phyloP scores from a whole-genome alignment of 2,797 vertebrate genomes.

The Malacoctenus gilli region DNA sequence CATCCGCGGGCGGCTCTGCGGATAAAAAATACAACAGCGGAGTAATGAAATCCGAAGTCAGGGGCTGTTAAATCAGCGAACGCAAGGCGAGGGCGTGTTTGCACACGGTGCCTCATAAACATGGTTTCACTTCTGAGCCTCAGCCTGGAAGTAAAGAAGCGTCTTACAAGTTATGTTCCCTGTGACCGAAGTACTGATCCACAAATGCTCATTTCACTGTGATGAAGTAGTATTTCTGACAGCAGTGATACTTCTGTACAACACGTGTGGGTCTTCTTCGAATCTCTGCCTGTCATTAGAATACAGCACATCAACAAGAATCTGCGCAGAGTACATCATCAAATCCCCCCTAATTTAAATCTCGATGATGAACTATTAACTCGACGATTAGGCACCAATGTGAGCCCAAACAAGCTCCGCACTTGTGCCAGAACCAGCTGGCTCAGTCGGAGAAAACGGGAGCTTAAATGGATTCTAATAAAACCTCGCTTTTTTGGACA shows the following conservation, averaged over 20 bases:
- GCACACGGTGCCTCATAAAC: background rate
- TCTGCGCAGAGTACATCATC: background rate
- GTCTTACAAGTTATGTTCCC: too few species aligned
- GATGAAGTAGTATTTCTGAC: too few species aligned
- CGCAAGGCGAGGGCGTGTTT: slow-evolving; percentile 3
- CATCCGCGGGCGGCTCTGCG: slow-evolving; percentile 6
- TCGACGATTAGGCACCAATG: background rate
- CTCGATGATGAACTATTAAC: background rate
- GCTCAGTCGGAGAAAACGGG: slow-evolving; percentile 7
- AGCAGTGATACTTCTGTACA: too few species aligned
- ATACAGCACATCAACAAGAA: background rate
- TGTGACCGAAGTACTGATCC: too few species aligned
- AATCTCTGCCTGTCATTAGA: too few species aligned
- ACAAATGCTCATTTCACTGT: too few species aligned
- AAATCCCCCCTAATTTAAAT: background rate
- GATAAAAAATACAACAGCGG: background rate
- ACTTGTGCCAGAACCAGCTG: background rate
- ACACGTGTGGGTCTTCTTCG: too few species aligned
- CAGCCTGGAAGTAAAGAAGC: too few species aligned
- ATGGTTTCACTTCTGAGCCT: background rate
- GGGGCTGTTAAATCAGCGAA: background rate
- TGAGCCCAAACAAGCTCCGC: background rate
- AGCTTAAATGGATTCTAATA: slow-evolving; percentile 23
- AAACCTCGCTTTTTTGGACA: slow-evolving; percentile 6
- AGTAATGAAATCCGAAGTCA: slow-evolving; percentile 4